phyloP scores from a whole-genome alignment of 1,140 invertebrate species.

The Rhyacophila brunnea region DNA sequence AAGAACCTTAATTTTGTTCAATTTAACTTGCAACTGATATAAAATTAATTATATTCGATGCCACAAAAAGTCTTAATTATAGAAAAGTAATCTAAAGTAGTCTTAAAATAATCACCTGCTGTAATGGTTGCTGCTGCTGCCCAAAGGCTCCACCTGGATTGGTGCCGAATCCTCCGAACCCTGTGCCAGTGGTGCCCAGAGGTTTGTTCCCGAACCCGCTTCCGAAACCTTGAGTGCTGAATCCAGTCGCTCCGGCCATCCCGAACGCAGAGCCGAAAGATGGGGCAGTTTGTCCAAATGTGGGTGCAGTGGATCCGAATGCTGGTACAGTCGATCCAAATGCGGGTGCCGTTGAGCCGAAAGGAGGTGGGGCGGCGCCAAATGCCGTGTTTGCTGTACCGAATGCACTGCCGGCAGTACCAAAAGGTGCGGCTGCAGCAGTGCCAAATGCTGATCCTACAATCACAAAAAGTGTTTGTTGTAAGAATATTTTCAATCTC shows the following conservation, averaged over 20 bases:
- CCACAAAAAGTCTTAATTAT: too few species aligned
- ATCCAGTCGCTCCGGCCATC: slow-evolving; percentile 44
- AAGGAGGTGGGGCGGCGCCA: slow-evolving; percentile 37
- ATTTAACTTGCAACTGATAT: too few species aligned
- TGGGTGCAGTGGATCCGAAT: slow-evolving; percentile 30
- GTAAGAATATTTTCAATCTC: too few species aligned
- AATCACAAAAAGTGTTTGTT: too few species aligned
- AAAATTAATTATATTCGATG: too few species aligned
- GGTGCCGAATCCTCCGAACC: slow-evolving; percentile 48
- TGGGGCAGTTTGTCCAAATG: background rate
- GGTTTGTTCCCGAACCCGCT: slow-evolving; percentile 50
- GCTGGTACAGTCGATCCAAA: slow-evolving; percentile 32
- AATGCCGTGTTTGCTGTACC: slow-evolving; percentile 42
- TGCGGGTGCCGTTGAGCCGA: slow-evolving; percentile 25
- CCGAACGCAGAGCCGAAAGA: slow-evolving; percentile 42
- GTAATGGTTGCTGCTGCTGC: slow-evolving; percentile 38
- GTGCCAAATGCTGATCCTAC: slow-evolving; percentile 41
- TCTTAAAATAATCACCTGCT: too few species aligned
- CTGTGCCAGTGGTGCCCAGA: slow-evolving; percentile 37
- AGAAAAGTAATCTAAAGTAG: too few species aligned
- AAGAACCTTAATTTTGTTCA: too few species aligned
- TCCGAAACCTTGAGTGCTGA: slow-evolving; percentile 30
- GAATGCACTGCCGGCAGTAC: slow-evolving; percentile 42
- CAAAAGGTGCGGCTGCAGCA: slow-evolving; percentile 40
- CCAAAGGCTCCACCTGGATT: slow-evolving; percentile 34